Conservation (phyloP, 2,797 vertebrate genomes). For the Chloroceryle inda region DNA sequence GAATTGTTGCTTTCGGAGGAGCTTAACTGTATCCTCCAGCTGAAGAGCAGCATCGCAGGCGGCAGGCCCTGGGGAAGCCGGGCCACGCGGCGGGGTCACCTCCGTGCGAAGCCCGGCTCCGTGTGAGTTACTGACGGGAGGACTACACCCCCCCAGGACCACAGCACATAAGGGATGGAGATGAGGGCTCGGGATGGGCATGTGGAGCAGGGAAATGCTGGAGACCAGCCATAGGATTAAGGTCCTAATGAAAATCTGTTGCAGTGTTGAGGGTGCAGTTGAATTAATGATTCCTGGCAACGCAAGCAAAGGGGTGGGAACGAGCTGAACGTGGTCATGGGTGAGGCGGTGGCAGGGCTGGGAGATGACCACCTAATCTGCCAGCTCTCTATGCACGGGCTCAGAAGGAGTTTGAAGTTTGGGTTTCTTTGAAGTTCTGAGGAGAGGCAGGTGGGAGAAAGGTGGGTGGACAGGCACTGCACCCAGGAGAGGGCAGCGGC, state of each 20-base stretch:
- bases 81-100: neutral
- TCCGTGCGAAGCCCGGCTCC: fast-evolving
- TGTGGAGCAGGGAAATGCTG: neutral
- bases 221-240: neutral
- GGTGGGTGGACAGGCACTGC: fast-evolving
- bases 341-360: neutral
- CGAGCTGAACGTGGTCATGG: fast-evolving
- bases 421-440: fast-evolving
- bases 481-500: neutral
- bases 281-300: neutral
- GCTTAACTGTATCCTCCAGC: neutral
- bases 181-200: neutral
- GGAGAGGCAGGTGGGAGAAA: fast-evolving
- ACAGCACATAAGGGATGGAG: neutral
- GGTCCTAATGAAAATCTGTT: too few species aligned
- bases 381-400: neutral
- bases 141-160: neutral
- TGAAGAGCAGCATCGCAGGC: neutral
- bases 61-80: neutral
- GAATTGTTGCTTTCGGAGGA: neutral
- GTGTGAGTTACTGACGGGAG: neutral
- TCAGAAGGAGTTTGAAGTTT: neutral
- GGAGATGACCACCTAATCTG: neutral
- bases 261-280: neutral
- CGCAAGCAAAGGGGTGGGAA: neutral